A percentile compares a stretch with the other conserved stretches of the same genome.
Evolutionary conservation across 2,797 vertebrate species (phyloP).

Genomic region (Ptychadena robeensis): DNA sequence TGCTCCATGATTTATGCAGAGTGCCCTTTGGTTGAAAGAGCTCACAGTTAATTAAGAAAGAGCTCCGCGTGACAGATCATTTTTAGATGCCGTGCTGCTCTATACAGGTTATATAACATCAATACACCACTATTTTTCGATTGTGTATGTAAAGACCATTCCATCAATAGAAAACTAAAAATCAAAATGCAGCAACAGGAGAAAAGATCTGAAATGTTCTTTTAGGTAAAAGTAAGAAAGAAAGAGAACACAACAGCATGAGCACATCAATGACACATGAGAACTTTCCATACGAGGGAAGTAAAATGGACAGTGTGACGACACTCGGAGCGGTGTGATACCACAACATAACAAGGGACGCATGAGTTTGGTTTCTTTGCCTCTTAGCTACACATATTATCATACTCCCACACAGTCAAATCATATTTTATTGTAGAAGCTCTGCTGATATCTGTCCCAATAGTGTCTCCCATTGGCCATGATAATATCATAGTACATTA

Average conservation of each 20-base stretch:
- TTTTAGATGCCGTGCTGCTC: background rate
- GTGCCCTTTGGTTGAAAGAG: constrained; percentile 8
- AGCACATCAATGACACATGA: constrained; percentile 13
- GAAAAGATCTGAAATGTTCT: constrained; percentile 24
- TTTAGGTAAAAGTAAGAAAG: background rate
- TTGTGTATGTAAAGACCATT: background rate
- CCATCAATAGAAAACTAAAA: constrained; percentile 4
- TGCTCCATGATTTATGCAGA: background rate
- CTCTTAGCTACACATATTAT: background rate
- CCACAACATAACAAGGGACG: constrained; percentile 1
- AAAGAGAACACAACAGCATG: background rate
- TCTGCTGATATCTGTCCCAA: too few relatives aligned
- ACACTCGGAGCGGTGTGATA: background rate
- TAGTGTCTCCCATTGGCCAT: too few relatives aligned
- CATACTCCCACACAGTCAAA: too few relatives aligned
- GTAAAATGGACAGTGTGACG: constrained; percentile 14
- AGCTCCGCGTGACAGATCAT: background rate
- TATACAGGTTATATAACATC: background rate
- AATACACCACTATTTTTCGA: background rate
- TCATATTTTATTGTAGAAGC: too few relatives aligned
- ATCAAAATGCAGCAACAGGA: constrained; percentile 1
- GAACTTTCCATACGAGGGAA: constrained; percentile 19
- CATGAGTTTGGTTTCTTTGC: background rate
- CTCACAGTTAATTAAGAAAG: constrained; percentile 18
- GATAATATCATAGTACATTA: too few relatives aligned